Evolutionary conservation across 2,797 vertebrate species (phyloP).

Genomic region (Falco novaeseelandiae): DNA sequence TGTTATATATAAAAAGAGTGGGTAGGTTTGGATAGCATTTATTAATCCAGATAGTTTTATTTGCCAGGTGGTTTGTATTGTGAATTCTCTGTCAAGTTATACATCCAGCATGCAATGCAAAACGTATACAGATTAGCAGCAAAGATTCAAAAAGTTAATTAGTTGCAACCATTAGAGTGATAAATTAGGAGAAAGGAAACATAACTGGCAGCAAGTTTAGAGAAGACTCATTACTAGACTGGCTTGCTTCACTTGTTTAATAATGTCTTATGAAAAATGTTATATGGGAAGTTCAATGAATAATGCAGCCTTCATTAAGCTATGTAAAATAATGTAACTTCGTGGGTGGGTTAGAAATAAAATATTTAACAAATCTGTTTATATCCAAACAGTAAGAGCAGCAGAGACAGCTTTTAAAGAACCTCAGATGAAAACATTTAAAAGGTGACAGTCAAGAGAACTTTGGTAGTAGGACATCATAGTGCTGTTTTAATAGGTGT

Average conservation of each 20-base stretch:
- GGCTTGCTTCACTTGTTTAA: slow-evolving; percentile 53
- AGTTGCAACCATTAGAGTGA: slow-evolving; percentile 65
- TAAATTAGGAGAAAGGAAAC: slow-evolving; percentile 66
- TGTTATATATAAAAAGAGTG: background rate
- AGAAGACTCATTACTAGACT: slow-evolving; percentile 52
- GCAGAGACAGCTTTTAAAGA: slow-evolving; percentile 41
- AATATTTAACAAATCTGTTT: slow-evolving; percentile 67
- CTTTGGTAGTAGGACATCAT: background rate
- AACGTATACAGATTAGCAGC: slow-evolving; percentile 55
- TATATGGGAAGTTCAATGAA: slow-evolving; percentile 64
- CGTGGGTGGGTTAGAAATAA: slow-evolving; percentile 56
- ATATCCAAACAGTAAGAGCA: slow-evolving; percentile 3
- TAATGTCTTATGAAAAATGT: slow-evolving; percentile 58
- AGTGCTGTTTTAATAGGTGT: background rate
- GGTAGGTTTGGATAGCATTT: background rate
- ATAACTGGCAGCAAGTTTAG: slow-evolving; percentile 65
- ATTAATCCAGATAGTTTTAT: slow-evolving; percentile 24
- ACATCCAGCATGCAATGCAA: slow-evolving; percentile 57
- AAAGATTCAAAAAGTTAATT: slow-evolving; percentile 54
- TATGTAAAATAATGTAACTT: slow-evolving; percentile 65
- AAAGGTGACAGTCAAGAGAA: slow-evolving; percentile 17
- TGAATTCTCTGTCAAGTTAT: slow-evolving; percentile 64
- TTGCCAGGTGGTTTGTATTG: slow-evolving; percentile 63
- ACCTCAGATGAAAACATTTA: slow-evolving; percentile 49
- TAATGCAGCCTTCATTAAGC: slow-evolving; percentile 67